A percentile compares a stretch with the other conserved stretches of the same genome.
Conservation (phyloP, 2,797 vertebrate species). For the Chlorospingus flavigularis region DNA sequence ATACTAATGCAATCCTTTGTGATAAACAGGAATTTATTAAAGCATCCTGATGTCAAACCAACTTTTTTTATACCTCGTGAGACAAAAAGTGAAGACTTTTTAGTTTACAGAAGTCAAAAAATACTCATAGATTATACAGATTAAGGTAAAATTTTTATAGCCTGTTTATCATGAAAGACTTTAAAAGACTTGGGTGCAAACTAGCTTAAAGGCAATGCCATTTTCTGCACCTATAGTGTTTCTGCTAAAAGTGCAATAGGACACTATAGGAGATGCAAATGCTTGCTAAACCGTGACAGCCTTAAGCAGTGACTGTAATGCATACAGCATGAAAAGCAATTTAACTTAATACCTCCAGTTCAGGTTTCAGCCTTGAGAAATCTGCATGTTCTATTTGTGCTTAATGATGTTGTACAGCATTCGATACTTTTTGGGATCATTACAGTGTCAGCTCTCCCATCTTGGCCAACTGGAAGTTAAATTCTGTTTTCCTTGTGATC, state of each 20-base stretch:
- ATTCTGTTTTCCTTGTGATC: constrained; percentile 17
- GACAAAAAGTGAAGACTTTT: background rate
- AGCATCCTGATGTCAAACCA: background rate
- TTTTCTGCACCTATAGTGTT: background rate
- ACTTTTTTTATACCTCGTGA: background rate
- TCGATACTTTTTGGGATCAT: constrained; percentile 1
- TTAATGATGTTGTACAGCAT: background rate
- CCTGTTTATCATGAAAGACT: background rate
- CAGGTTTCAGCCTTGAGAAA: constrained; percentile 24
- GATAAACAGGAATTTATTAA: background rate
- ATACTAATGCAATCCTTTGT: background rate
- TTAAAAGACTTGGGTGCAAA: background rate
- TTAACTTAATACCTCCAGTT: constrained; percentile 27
- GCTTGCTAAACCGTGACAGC: background rate
- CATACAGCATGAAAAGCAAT: background rate
- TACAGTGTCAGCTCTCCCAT: background rate
- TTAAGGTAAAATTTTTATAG: background rate
- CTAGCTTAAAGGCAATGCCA: background rate
- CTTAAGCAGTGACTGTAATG: background rate
- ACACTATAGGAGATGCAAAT: background rate
- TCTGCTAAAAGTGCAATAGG: background rate
- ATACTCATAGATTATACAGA: background rate
- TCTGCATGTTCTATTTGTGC: background rate
- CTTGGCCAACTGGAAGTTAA: constrained; percentile 42
- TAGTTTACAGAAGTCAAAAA: background rate